Conservation (phyloP, 2,797 vertebrate species). For the Poecilia gillii region DNA sequence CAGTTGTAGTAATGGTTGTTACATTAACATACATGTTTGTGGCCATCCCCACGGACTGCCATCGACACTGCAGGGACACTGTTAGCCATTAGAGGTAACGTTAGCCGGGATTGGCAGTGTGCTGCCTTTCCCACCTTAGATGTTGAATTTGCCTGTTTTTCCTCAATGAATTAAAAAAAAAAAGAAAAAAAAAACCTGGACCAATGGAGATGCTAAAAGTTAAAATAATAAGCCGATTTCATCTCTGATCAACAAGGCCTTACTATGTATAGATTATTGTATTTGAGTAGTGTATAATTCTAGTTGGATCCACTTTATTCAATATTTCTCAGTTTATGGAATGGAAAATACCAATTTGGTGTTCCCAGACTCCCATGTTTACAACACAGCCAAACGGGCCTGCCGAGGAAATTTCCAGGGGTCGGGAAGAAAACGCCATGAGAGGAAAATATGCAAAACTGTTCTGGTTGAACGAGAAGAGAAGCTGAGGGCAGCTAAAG, state of each 20-base stretch:
- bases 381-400: slow-evolving; percentile 14
- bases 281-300: not conserved
- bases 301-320: not conserved
- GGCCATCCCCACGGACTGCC: not conserved
- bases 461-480: slow-evolving; percentile 56
- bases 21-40: not conserved
- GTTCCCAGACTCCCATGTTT: slow-evolving; percentile 13
- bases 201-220: rapidly evolving
- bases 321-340: not conserved
- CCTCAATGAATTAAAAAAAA: not conserved
- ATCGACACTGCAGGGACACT: not conserved
- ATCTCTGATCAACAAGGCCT: slow-evolving; percentile 15
- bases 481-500: slow-evolving; percentile 40
- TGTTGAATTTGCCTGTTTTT: not conserved
- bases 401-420: slow-evolving; percentile 9
- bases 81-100: slow-evolving; percentile 37
- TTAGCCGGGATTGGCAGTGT: slow-evolving; percentile 10
- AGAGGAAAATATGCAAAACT: slow-evolving; percentile 47
- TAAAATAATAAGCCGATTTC: too few relatives aligned
- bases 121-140: slow-evolving; percentile 17
- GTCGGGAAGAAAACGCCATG: slow-evolving; percentile 37
- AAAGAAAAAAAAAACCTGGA: rapidly evolving
- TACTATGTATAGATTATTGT: not conserved
- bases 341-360: not conserved
- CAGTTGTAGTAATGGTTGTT: rapidly evolving